These are phyloP conservation scores for Wiebesia pumilae DNA, from an alignment of 1,140 invertebrate genomes.

Conservation along the genomic window DNA sequence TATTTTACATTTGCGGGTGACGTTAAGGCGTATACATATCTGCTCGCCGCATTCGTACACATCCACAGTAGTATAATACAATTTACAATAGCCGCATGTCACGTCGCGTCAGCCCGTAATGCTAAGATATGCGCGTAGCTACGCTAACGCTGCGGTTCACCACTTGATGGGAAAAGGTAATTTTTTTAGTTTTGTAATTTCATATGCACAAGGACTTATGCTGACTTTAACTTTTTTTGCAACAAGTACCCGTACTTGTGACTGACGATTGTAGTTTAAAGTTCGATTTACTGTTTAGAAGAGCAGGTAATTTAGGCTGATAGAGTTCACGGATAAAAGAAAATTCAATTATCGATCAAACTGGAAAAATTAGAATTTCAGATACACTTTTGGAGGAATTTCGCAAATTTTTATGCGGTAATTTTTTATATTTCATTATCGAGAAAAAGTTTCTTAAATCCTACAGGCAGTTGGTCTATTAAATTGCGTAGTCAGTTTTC, in stretches of 20 bases:
- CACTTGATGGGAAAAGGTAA: conserved; percentile 67
- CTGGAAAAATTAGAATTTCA: no score
- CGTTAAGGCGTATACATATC: conserved; percentile 59
- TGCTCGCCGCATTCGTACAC: background rate
- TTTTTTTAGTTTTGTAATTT: conserved; percentile 61
- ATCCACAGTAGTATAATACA: conserved; percentile 66
- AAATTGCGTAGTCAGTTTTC: no score
- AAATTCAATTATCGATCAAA: no score
- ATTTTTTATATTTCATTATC: no score
- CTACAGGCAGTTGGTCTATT: no score
- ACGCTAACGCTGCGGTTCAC: conserved; percentile 63
- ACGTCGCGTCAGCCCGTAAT: conserved; percentile 52
- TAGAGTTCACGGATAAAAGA: background rate
- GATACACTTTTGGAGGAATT: no score
- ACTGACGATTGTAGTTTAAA: conserved; percentile 14
- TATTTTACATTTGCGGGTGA: conserved; percentile 60
- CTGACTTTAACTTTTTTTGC: background rate
- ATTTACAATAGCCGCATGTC: conserved; percentile 62
- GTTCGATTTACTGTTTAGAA: conserved; percentile 7
- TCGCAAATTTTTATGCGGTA: no score
- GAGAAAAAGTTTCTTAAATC: no score
- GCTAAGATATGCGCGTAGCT: conserved; percentile 53
- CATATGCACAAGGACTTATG: conserved; percentile 42
- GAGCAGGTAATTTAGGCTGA: background rate
- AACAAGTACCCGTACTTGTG: no score